Base-by-base conservation (phyloP, 2,888 invertebrate genomes). In the Allacma fusca region DNA sequence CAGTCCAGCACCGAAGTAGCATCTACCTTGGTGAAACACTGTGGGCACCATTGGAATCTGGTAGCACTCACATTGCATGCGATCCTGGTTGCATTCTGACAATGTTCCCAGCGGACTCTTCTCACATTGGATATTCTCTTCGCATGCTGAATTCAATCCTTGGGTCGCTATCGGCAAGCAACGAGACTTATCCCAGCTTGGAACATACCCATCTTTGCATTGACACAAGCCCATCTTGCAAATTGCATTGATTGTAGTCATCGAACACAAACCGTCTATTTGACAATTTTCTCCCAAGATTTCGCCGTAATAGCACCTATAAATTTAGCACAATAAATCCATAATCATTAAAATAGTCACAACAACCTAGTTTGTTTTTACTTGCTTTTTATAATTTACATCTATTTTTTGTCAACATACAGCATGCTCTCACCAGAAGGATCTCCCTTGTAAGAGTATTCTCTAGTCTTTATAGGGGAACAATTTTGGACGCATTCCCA, bases 291-390 rank as follows among this genome's bases (percentile, higher is more conserved):
- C 83, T 1, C 83, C 83, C 34, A 83, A 64, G 34, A 80, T 80
- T 79, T 83, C 83, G 28, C 83, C 83, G 59, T 83, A 83, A 59
- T 82, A 82, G 62, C 83, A 83, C 67, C 83, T 83, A 69, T n/a
- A n/a, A n/a, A n/a, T n/a, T n/a, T n/a, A n/a, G n/a, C n/a, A n/a
- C n/a, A n/a, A n/a, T n/a, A n/a, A n/a, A n/a, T n/a, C n/a, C n/a
- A n/a, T n/a, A n/a, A n/a, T n/a, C n/a, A n/a, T 16, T 69, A 21
- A 69, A 40, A n/a, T 19, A 40, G 9, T 69, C 12, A 69, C 34
- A n/a, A 29, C 24, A 28, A 7, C 12, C n/a, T 23, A 59, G n/a
- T n/a, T n/a, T n/a, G n/a, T n/a, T n/a, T n/a, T n/a, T n/a, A n/a
- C n/a, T n/a, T n/a, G n/a, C n/a, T n/a, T n/a, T n/a, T n/a, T n/a